These are phyloP conservation scores for Macropis europaea DNA, from an alignment of 2,888 invertebrate genomes.

Conservation along the genomic window DNA sequence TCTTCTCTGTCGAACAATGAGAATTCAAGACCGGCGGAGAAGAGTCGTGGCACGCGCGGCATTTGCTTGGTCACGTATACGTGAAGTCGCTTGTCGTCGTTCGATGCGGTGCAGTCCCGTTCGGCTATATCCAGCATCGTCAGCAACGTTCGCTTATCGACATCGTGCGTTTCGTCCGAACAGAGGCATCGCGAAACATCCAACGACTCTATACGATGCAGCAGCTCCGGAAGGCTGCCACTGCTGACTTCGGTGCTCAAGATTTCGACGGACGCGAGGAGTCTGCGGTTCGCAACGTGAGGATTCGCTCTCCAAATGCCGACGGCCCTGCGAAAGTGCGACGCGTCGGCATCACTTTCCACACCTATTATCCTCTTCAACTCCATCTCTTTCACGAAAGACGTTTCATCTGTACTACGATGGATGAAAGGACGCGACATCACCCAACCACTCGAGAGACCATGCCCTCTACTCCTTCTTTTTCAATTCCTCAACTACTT, in stretches of 20 bases:
- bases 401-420: too few species aligned
- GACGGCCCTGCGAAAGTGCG: conserved; percentile 85
- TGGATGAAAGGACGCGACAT: too few species aligned
- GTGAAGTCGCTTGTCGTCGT: conserved; percentile 68
- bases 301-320: conserved; percentile 85
- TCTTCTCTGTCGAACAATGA: conserved; percentile 76
- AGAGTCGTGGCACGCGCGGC: conserved; percentile 75
- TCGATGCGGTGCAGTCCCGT: conserved; percentile 32
- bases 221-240: conserved; percentile 75
- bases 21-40: conserved; percentile 78
- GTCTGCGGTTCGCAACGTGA: conserved; percentile 87
- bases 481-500: too few species aligned
- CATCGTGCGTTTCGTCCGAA: not conserved
- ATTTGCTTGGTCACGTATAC: conserved; percentile 79
- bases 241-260: conserved; percentile 46
- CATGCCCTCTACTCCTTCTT: too few species aligned
- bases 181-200: not conserved
- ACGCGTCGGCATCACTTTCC: conserved; percentile 66
- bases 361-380: conserved; percentile 53
- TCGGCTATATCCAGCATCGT: conserved; percentile 71
- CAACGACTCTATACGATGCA: conserved; percentile 35
- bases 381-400: conserved; percentile 57
- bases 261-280: conserved; percentile 81
- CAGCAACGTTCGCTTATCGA: conserved; percentile 57
- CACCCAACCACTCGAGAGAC: too few species aligned